Evolutionary conservation across 2,797 vertebrate species (phyloP), one percentile per base, ranked within the genome.

Genomic region (Nyctibius grandis): DNA sequence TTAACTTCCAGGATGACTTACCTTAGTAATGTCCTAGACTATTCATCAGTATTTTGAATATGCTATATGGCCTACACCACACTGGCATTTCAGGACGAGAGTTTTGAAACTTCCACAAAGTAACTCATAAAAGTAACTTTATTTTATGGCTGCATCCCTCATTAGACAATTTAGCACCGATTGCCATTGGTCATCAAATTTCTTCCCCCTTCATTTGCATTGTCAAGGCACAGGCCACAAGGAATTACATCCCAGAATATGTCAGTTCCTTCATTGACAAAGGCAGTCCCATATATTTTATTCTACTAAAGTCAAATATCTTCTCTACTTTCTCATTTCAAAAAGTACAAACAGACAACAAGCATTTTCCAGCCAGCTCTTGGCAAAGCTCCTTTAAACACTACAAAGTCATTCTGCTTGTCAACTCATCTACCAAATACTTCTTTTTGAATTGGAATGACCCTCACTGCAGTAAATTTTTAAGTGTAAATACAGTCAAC

Each of bases 371-470:
- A 85, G 40, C 26, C 78, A 89, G 17, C 75, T 73, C 57, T 83
- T 95, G 64, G 88, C 60, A 73, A 22, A 91, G 64, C 48, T 51
- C n/a, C 48, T 81, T 76, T 75, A 69, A 86, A 73, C 34, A 80
- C 34, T 74, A 72, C 44, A 53, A 81, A 80, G 68, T 74, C 65
- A 31, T 67, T 85, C 54, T 63, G 40, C 45, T 64, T 89, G 73
- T 81, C 94, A 83, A 47, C 56, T 92, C 64, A 89, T 88, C 74
- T 76, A 74, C 95, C 75, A 94, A 84, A 77, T 47, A 75, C 45
- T 80, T 88, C 44, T 68, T 84, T 92, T 68, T 34, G 33, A 94
- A 89, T 83, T 86, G 72, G 51, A 91, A 83, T 88, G 78, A 85
- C 88, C 74, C 75, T 57, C n/a, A 72, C n/a, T 83, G 53, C 64